phyloP scores from a whole-genome alignment of 1,140 invertebrate species.

The Carcinoscorpius rotundicauda region DNA sequence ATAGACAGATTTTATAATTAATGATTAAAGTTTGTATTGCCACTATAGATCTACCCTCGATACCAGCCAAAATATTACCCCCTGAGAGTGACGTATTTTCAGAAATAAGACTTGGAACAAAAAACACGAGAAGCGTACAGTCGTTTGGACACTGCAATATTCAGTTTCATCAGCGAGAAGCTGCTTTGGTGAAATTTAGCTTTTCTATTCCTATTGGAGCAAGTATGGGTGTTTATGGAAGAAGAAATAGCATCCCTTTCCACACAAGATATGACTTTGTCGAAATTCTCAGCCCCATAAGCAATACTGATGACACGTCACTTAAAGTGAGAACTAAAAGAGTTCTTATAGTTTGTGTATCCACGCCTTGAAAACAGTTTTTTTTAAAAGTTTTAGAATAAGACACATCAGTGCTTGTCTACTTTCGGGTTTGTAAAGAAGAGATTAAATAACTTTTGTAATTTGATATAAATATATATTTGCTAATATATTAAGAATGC shows the following conservation, averaged over 20 bases:
- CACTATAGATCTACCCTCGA: slow-evolving; percentile 13
- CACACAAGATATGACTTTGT: slow-evolving; percentile 92
- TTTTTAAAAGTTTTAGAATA: too few relatives aligned
- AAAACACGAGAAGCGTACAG: slow-evolving; percentile 62
- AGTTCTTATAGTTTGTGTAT: slow-evolving; percentile 17
- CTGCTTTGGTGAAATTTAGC: slow-evolving; percentile 75
- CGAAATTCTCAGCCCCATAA: slow-evolving; percentile 40
- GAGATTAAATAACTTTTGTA: too few relatives aligned
- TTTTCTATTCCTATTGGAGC: slow-evolving; percentile 77
- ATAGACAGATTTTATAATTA: not conserved
- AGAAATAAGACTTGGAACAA: slow-evolving; percentile 61
- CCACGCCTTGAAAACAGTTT: too few relatives aligned
- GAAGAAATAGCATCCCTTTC: slow-evolving; percentile 71
- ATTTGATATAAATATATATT: too few relatives aligned
- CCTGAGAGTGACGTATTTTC: slow-evolving; percentile 16
- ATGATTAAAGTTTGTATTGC: not conserved
- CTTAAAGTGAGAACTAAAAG: slow-evolving; percentile 32
- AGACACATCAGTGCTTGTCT: too few relatives aligned
- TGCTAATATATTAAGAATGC: too few relatives aligned
- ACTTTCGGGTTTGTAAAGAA: too few relatives aligned
- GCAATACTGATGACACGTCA: not conserved
- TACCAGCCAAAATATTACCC: slow-evolving; percentile 12
- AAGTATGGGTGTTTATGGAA: slow-evolving; percentile 84
- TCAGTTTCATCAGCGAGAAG: slow-evolving; percentile 75
- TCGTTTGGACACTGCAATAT: slow-evolving; percentile 83